Evolutionary conservation across 1,140 invertebrate species (phyloP), one percentile per base, ranked within the genome.

Genomic region (Gryllus bimaculatus): DNA sequence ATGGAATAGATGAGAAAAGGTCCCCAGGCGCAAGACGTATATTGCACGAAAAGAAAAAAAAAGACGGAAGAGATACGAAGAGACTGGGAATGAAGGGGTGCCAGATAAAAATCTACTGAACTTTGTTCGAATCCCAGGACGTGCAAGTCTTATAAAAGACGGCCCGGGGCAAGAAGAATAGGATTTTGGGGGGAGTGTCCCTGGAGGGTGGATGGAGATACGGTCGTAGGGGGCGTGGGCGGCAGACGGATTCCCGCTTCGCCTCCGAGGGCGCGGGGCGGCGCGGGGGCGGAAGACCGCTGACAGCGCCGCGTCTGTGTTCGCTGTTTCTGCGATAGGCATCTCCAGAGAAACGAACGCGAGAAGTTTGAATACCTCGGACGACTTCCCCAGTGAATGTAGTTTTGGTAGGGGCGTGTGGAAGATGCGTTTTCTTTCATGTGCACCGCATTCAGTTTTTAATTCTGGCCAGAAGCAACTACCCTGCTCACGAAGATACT

Each of bases 91-190:
- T 66, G 54, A 66, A 39, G 54, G 10, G 54, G 54, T 13, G 54
- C 54, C 54, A 66, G 54, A 66, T 66, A 66, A 66, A 66, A 66
- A 66, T 66, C 54, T 66, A 66, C 54, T 66, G 54, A 66, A 66
- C 54, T 66, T 66, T 66, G 54, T 66, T 66, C 54, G 54, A 66
- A 66, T 66, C 54, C 54, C 54, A 66, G 54, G 10, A 66, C 54
- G 54, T 66, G 54, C 54, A 66, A 66, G 54, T 66, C 54, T 66
- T 66, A 66, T 66, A 66, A 66, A 66, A 66, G 54, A 66, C 10
- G 10, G 54, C 18, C 54, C 54, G 54, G 54, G 18, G 54, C 54
- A 66, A 66, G 54, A 66, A 66, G 54, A 66, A 66, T 66, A 66
- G 54, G 54, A 66, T 66, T 66, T 66, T 66, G 18, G 54, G 7